Evolutionary conservation across 2,888 invertebrate genomes (phyloP).

Genomic region (Nysson spinosus): DNA sequence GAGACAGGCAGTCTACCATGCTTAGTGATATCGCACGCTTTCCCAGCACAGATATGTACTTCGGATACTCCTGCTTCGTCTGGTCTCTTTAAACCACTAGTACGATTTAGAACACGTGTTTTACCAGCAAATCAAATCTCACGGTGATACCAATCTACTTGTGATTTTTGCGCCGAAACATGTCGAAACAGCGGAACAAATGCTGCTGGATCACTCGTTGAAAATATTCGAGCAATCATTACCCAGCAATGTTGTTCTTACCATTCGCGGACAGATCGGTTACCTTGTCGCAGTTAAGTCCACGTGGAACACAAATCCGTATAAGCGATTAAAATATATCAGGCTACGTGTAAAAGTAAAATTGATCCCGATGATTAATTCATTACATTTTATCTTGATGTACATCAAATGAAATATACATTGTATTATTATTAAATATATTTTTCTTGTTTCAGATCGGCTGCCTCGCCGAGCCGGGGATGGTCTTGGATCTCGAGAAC

Average conservation of each 20-base stretch:
- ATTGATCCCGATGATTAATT: constrained; percentile 37
- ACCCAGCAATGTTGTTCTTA: constrained; percentile 54
- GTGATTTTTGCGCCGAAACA: neutral
- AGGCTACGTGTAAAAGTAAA: no score
- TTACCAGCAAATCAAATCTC: no score
- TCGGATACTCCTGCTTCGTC: no score
- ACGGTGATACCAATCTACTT: no score
- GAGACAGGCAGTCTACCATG: constrained; percentile 58
- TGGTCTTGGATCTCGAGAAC: constrained; percentile 63
- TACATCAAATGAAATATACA: no score
- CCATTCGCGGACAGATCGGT: constrained; percentile 39
- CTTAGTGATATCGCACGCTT: constrained; percentile 48
- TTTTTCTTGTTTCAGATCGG: constrained; percentile 67
- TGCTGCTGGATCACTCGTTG: constrained; percentile 28
- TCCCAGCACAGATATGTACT: constrained; percentile 38
- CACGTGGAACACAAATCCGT: constrained; percentile 52
- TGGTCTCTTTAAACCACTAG: no score
- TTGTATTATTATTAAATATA: no score
- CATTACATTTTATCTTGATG: constrained; percentile 10
- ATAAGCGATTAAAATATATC: no score
- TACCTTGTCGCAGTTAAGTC: constrained; percentile 26
- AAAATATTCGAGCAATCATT: constrained; percentile 56
- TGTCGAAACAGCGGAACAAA: constrained; percentile 50
- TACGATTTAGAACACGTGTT: no score
- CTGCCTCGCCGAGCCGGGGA: constrained; percentile 70